A percentile compares a stretch with the other conserved stretches of the same genome.
phyloP scores from a whole-genome alignment of 2,797 vertebrate genomes.

The Clarias laeviceps region DNA sequence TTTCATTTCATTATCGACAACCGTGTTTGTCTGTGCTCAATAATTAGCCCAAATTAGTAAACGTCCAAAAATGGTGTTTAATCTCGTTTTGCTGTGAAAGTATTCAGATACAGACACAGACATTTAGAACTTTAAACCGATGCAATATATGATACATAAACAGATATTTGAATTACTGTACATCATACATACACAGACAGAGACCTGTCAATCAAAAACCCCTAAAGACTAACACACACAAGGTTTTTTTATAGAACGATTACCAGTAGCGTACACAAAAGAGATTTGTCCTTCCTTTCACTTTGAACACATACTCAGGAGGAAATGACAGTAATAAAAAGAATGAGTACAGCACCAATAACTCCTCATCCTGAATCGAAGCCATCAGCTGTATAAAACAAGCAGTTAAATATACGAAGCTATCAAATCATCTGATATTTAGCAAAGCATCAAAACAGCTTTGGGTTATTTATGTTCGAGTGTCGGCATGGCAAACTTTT shows the following conservation, averaged over 20 bases:
- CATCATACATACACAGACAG: background rate
- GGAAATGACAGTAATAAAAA: conserved; percentile 17
- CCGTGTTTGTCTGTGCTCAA: too few relatives aligned
- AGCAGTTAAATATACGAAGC: conserved; percentile 11
- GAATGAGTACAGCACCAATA: background rate
- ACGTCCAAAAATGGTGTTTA: too few relatives aligned
- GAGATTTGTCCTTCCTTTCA: background rate
- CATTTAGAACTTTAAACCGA: background rate
- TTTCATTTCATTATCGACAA: too few relatives aligned
- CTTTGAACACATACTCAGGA: background rate
- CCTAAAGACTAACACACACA: background rate
- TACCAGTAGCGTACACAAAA: background rate
- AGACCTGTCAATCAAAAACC: background rate
- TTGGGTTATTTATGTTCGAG: conserved; percentile 9
- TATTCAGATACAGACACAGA: background rate
- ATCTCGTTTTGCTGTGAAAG: too few relatives aligned
- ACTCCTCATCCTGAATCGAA: background rate
- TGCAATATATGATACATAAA: background rate
- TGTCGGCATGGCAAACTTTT: background rate
- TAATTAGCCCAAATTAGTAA: too few relatives aligned
- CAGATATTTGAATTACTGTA: background rate
- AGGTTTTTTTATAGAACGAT: background rate
- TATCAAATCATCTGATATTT: conserved; percentile 27
- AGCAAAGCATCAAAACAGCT: background rate
- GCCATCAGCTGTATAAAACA: conserved; percentile 15